Evolutionary conservation across 92 coral and sea anemone species (phyloP), one percentile per base, ranked within the genome.

Genomic region (Palythoa grandis): DNA sequence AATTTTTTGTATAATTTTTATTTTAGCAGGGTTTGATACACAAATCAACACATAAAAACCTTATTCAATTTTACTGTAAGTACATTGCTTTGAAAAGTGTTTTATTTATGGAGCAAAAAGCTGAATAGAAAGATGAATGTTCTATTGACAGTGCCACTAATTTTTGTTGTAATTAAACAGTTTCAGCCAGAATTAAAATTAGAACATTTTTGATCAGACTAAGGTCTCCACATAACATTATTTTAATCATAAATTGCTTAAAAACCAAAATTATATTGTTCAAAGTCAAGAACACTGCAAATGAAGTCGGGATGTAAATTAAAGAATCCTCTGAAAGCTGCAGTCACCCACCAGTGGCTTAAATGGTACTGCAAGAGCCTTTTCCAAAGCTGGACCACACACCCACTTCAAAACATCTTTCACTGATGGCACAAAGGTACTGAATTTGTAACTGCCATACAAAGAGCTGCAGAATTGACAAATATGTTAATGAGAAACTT

Each of bases 391-490:
- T 87, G 99, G 99, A 13, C 99, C 99, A 93, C 91, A 94, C 61
- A 96, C 93, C 98, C 98, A 96, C 86, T 96, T 96, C 56, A 96
- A 77, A 20, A 91, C 93, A 22, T 96, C 97, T 72, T 96, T 96
- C 15, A 96, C 89, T 60, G 94, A 82, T 29, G 93, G 92, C 47
- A 87, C 89, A 16, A 87, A 77, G 25, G 72, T 91, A 70, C 89
- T 77, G 43, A 77, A 47, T 47, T 74, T 88, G 76, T 23, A 78
- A 37, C 72, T 86, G 87, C 69, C 47, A 86, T 90, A 92, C 4
- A 71, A 37, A 5, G 87, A 87, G 82, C 98, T 94, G 58, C 19
- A 35, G 39, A 70, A 2, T n/a, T 17, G 43, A 19, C 11, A 76
- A 25, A 13, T 24, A 52, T 35, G 22, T n/a, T 82, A 52, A 57